These are phyloP conservation scores for Mobula birostris DNA, from an alignment of 2,113 vertebrate genomes.

Conservation along the genomic window DNA sequence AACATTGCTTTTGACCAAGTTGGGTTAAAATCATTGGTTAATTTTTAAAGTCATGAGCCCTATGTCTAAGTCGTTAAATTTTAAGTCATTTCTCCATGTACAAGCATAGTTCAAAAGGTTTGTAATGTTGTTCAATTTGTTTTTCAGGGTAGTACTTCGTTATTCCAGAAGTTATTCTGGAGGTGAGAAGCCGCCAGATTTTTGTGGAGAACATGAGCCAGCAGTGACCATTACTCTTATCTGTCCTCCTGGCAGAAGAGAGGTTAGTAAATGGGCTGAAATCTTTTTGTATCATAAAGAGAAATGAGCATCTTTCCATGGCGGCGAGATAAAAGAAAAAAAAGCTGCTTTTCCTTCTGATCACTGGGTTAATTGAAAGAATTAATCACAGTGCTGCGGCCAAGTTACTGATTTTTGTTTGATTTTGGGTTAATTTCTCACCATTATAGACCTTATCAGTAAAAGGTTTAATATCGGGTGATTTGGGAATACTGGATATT, in stretches of 20 bases:
- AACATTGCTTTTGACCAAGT: neutral
- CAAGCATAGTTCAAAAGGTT: neutral
- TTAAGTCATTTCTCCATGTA: neutral
- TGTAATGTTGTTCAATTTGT: conserved; percentile 6
- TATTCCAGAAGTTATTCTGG: conserved; percentile 54
- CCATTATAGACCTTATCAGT: too few species aligned
- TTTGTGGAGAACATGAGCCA: conserved; percentile 71
- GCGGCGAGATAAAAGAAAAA: neutral
- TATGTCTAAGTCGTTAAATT: neutral
- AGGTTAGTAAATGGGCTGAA: conserved; percentile 50
- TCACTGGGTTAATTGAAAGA: neutral
- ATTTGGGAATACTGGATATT: neutral
- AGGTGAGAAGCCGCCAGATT: conserved; percentile 45
- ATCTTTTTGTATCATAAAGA: neutral
- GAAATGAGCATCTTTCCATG: neutral
- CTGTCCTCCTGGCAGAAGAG: conserved; percentile 76
- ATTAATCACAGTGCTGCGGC: neutral
- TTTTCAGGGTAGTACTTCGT: conserved; percentile 65
- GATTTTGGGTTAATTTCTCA: neutral
- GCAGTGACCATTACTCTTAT: conserved; percentile 80
- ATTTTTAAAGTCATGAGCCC: neutral
- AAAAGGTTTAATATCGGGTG: neutral
- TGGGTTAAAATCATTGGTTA: neutral
- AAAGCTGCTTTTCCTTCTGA: neutral
- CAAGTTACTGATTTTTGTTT: neutral